These are phyloP conservation scores for Grammomys surdaster DNA, from an alignment of 2,113 vertebrate species.

Conservation along the genomic window DNA sequence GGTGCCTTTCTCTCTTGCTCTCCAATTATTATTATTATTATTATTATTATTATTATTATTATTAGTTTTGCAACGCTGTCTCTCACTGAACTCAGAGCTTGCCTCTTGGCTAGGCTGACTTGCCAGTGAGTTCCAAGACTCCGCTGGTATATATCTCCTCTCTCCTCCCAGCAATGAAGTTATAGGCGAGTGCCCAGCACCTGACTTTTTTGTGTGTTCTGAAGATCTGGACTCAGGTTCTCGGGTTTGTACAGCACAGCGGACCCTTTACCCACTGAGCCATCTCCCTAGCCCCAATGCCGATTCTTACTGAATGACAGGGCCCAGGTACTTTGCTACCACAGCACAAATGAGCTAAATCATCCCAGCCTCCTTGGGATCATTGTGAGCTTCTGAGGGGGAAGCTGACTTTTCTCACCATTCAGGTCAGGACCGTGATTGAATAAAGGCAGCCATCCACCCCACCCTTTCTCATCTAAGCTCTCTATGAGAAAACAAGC, in stretches of 20 bases:
- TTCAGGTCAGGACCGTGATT: neutral
- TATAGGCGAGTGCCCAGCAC: neutral
- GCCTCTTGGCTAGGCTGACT: neutral
- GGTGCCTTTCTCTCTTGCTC: neutral
- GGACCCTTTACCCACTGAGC: neutral
- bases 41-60: too few relatives aligned
- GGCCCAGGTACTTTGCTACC: neutral
- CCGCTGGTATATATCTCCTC: neutral
- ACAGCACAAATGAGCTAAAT: neutral
- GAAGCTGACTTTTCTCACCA: neutral
- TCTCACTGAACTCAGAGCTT: neutral
- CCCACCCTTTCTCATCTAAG: slow-evolving; percentile 58
- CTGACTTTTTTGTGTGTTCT: neutral
- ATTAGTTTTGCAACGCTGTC: neutral
- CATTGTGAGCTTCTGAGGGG: rapidly evolving
- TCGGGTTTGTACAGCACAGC: neutral
- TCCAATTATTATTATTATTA: neutral
- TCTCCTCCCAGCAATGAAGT: neutral
- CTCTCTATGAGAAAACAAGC: slow-evolving; percentile 56
- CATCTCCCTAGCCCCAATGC: neutral
- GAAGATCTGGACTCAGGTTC: neutral
- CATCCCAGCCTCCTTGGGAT: neutral
- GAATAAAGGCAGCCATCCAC: slow-evolving; percentile 62
- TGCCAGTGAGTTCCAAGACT: neutral
- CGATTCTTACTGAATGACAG: neutral